Evolutionary conservation across 2,797 vertebrate species (phyloP).

Genomic region (Cryptoblepharus egeriae): DNA sequence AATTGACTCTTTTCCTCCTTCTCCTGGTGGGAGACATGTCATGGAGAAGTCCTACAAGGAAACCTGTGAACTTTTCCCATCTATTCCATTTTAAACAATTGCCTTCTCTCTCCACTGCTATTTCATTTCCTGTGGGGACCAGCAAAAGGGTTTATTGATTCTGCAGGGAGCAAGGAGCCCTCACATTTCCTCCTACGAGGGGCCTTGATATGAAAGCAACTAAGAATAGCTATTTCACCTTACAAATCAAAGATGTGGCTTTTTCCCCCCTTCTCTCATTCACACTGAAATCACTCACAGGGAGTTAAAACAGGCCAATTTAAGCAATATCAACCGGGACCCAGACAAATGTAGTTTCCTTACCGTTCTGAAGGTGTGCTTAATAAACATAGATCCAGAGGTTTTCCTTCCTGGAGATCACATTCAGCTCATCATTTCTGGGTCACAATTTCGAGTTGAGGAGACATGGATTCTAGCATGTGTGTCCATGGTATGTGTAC

Average conservation of each 20-base stretch:
- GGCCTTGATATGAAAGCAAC: slow-evolving; percentile 45
- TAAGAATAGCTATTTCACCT: slow-evolving; percentile 64
- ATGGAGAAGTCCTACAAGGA: slow-evolving; percentile 34
- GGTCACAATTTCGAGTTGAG: slow-evolving; percentile 29
- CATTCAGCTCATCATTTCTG: slow-evolving; percentile 29
- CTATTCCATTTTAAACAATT: slow-evolving; percentile 35
- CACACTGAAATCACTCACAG: slow-evolving; percentile 59
- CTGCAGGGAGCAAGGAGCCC: slow-evolving; percentile 42
- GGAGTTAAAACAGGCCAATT: slow-evolving; percentile 56
- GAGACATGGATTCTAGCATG: slow-evolving; percentile 12
- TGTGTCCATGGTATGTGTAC: slow-evolving; percentile 29
- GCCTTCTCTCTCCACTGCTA: slow-evolving; percentile 20
- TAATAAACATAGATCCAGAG: slow-evolving; percentile 58
- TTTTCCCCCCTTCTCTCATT: slow-evolving; percentile 22
- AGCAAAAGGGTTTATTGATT: slow-evolving; percentile 51
- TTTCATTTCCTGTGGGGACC: slow-evolving; percentile 60
- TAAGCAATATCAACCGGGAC: slow-evolving; percentile 58
- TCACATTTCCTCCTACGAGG: slow-evolving; percentile 55
- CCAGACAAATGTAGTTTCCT: slow-evolving; percentile 60
- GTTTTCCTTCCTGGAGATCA: slow-evolving; percentile 39
- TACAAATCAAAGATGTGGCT: slow-evolving; percentile 65
- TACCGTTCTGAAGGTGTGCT: slow-evolving; percentile 58
- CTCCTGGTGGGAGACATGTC: background rate
- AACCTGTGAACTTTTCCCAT: slow-evolving; percentile 40
- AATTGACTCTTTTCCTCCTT: slow-evolving; percentile 5